Conservation (phyloP, 1,140 invertebrate species). For the Acromyrmex charruanus region DNA sequence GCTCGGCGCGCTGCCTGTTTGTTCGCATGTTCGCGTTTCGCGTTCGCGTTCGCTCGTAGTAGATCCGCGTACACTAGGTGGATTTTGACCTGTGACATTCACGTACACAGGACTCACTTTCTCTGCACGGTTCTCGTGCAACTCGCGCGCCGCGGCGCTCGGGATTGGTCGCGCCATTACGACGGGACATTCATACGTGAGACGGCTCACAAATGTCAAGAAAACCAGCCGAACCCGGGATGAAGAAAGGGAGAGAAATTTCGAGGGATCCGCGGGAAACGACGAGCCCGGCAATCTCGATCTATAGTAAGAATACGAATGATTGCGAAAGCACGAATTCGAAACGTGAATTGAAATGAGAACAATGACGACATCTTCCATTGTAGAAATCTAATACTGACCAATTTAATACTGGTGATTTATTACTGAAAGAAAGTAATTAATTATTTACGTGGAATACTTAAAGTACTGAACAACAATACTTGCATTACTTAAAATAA, state of each 20-base stretch:
- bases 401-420: too few species aligned
- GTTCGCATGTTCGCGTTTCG: conserved; percentile 29
- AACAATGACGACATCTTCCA: not conserved
- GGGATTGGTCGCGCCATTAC: conserved; percentile 66
- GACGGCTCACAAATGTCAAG: conserved; percentile 77
- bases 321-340: conserved; percentile 33
- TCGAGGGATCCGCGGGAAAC: conserved; percentile 36
- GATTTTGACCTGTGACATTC: conserved; percentile 83
- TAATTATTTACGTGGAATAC: too few species aligned
- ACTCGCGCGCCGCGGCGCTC: conserved; percentile 52
- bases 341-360: conserved; percentile 14
- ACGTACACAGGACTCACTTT: conserved; percentile 81
- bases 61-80: conserved; percentile 70
- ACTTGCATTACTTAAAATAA: too few species aligned
- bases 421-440: too few species aligned
- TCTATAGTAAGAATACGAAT: conserved; percentile 5
- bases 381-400: not conserved
- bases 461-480: too few species aligned
- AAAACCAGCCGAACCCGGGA: conserved; percentile 63
- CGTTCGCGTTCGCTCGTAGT: conserved; percentile 44
- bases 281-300: conserved; percentile 18
- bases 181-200: conserved; percentile 71
- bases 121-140: conserved; percentile 76
- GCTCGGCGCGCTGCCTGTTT: not conserved
- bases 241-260: conserved; percentile 48